Evolutionary conservation across 92 coral and sea anemone genomes (phyloP).

Genomic region (Desmophyllum pertusum): DNA sequence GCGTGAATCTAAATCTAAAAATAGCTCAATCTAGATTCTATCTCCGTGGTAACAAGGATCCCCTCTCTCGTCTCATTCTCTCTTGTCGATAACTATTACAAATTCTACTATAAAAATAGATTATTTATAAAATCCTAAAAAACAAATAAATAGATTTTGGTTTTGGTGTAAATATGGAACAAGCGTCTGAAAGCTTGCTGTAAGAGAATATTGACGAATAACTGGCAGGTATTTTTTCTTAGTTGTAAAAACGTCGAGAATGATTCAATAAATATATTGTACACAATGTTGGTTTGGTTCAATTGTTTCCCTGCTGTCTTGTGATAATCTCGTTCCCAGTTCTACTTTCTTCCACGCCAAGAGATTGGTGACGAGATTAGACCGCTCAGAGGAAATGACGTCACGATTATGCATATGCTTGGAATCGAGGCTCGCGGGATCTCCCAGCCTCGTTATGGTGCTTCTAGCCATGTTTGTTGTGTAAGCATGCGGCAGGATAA

Average conservation of each 20-base stretch:
- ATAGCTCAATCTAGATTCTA: not conserved
- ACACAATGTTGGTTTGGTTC: slow-evolving; percentile 17
- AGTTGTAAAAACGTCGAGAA: slow-evolving; percentile 10
- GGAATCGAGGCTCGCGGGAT: not conserved
- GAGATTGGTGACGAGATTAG: not conserved
- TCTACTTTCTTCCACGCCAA: not conserved
- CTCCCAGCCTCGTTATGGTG: not conserved
- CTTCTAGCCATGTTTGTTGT: not conserved
- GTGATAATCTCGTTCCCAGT: not conserved
- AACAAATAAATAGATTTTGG: slow-evolving; percentile 34
- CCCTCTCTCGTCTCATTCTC: not conserved
- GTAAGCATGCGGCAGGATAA: too few species aligned
- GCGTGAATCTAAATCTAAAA: not conserved
- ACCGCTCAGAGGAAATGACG: not conserved
- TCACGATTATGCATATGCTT: not conserved
- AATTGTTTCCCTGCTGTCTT: not conserved
- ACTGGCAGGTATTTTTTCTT: slow-evolving; percentile 13
- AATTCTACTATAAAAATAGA: not conserved
- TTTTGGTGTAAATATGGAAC: slow-evolving; percentile 9
- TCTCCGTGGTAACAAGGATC: not conserved
- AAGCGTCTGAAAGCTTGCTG: not conserved
- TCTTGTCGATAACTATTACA: not conserved
- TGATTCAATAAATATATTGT: slow-evolving; percentile 38
- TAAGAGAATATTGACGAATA: not conserved
- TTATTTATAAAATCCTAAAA: slow-evolving; percentile 24